Conservation (phyloP, 2,888 invertebrate species). For the Andrena bucephala region DNA sequence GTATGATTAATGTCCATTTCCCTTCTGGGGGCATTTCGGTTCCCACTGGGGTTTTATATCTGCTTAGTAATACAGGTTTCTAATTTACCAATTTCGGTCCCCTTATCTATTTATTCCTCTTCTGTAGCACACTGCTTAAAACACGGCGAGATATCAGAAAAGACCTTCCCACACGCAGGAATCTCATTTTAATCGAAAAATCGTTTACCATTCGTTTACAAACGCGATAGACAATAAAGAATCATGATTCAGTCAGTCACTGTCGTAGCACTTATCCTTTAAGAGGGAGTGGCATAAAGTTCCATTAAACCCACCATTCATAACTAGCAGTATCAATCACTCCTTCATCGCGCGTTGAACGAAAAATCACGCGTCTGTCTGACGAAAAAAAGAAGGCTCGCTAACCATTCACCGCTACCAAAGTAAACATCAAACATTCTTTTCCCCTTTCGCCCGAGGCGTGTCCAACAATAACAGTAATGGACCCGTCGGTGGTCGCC, state of each 20-base stretch:
- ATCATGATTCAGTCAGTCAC: not conserved
- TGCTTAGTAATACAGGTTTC: too few species aligned
- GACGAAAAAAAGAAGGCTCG: not conserved
- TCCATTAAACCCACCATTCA: not conserved
- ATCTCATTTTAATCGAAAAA: not conserved
- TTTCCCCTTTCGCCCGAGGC: not conserved
- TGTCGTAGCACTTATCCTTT: not conserved
- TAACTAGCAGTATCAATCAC: not conserved
- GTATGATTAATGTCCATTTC: not conserved
- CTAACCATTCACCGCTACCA: not conserved
- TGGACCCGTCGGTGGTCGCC: slow-evolving; percentile 28
- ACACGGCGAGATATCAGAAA: not conserved
- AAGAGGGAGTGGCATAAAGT: not conserved
- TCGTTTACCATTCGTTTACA: not conserved
- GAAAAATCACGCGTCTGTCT: not conserved
- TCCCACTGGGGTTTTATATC: too few species aligned
- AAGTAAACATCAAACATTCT: slow-evolving; percentile 8
- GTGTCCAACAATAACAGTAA: slow-evolving; percentile 41
- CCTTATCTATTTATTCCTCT: not conserved
- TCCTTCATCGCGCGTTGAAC: not conserved
- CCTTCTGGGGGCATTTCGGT: too few species aligned
- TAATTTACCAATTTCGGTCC: too few species aligned
- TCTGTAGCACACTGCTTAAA: not conserved
- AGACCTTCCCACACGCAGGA: not conserved
- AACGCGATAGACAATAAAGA: not conserved